A percentile compares a stretch with the other conserved stretches of the same genome.
phyloP scores from a whole-genome alignment of 2,113 vertebrate species.

The Cottus gobio region DNA sequence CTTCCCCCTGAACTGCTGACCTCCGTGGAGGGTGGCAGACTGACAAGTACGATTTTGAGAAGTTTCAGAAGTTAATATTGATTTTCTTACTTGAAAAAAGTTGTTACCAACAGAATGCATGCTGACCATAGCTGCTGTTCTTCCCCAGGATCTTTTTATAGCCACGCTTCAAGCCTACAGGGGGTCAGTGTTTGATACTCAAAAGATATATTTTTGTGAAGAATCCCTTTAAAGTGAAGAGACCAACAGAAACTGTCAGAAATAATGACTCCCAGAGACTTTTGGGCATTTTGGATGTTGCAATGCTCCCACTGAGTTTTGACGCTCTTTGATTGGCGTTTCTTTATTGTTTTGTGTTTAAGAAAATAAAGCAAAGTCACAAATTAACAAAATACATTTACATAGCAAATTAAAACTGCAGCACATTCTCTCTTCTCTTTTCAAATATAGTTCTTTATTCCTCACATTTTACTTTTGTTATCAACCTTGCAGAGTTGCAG shows the following conservation, averaged over 20 bases:
- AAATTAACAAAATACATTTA: conserved; percentile 7
- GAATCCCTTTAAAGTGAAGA: conserved; percentile 28
- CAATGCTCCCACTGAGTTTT: conserved; percentile 11
- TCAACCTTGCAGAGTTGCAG: background rate
- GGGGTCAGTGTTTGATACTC: conserved; percentile 29
- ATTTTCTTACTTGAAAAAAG: conserved; percentile 6
- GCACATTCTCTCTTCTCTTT: background rate
- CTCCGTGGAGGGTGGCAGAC: background rate
- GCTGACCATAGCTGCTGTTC: conserved; percentile 21
- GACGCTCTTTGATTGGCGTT: conserved; percentile 16
- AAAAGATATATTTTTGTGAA: conserved; percentile 37
- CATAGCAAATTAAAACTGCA: background rate
- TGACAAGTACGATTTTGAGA: background rate
- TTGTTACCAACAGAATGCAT: conserved; percentile 6
- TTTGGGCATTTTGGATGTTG: conserved; percentile 15
- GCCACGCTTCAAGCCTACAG: conserved; percentile 20
- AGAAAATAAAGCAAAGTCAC: conserved; percentile 12
- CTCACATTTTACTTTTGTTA: conserved; percentile 3
- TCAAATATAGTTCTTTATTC: background rate
- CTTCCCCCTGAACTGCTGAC: background rate
- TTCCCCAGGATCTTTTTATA: conserved; percentile 36
- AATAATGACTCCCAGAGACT: conserved; percentile 29
- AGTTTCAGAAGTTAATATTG: conserved; percentile 7
- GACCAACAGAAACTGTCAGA: conserved; percentile 33
- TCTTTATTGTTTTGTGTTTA: background rate